Conservation (phyloP, 2,888 invertebrate species). For the Anthoptus insignis region DNA sequence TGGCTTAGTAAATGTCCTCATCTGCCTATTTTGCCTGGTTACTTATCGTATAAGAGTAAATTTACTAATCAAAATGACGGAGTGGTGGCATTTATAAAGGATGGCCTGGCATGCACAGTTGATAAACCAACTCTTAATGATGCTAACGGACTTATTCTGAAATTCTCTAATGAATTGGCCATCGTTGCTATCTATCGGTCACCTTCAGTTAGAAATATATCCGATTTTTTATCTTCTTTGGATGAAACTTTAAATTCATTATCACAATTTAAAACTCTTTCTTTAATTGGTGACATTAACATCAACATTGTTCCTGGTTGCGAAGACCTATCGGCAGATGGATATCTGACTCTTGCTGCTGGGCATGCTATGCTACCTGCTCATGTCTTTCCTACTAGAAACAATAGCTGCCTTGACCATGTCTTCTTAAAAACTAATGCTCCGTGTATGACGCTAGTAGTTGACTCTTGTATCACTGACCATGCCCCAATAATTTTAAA, state of each 20-base stretch:
- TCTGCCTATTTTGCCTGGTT: constrained; percentile 4
- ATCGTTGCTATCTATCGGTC: constrained; percentile 17
- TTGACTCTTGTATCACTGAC: too few relatives aligned
- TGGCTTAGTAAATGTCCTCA: constrained; percentile 18
- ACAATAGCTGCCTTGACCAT: too few relatives aligned
- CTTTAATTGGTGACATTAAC: constrained; percentile 15
- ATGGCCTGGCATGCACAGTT: constrained; percentile 8
- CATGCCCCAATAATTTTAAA: too few relatives aligned
- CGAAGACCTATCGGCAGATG: neutral
- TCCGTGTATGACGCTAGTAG: too few relatives aligned
- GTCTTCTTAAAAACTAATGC: too few relatives aligned
- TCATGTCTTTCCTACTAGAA: too few relatives aligned
- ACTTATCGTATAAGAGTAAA: neutral
- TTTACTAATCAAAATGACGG: constrained; percentile 17
- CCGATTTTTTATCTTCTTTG: neutral
- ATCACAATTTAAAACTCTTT: neutral
- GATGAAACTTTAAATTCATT: too few relatives aligned
- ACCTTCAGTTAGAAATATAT: constrained; percentile 5
- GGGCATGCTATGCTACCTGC: neutral
- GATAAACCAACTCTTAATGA: neutral
- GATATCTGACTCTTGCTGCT: neutral
- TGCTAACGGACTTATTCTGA: constrained; percentile 5
- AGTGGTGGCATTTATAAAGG: constrained; percentile 12
- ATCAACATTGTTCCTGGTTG: constrained; percentile 8
- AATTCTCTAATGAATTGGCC: constrained; percentile 4